Percentiles rank a stretch among this genome's conserved stretches.
These are phyloP conservation scores for Apostichopus leukothele DNA, from an alignment of 53 echinoderm and acorn worm genomes.

Conservation along the genomic window DNA sequence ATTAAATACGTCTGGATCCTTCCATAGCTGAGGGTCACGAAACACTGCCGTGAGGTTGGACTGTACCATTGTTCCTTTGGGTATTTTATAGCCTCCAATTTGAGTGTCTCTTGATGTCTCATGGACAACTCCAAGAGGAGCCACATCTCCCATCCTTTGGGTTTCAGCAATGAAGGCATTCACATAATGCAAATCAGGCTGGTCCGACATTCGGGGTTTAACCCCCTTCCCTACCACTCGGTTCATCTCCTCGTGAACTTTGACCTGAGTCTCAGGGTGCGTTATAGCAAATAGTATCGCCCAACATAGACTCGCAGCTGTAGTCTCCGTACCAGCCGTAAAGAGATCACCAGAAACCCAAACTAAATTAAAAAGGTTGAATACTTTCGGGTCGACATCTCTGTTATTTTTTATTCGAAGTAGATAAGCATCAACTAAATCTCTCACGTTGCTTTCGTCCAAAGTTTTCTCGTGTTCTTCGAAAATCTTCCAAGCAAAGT, in stretches of 20 bases:
- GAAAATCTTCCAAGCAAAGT: conserved; percentile 45
- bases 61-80: conserved; percentile 59
- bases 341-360: conserved; percentile 58
- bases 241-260: conserved; percentile 67
- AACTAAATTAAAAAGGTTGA: conserved; percentile 49
- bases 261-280: conserved; percentile 58
- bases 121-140: conserved; percentile 63
- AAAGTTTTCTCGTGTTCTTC: conserved; percentile 49
- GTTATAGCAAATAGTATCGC: conserved; percentile 54
- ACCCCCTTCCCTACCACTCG: conserved; percentile 49
- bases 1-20: conserved; percentile 59
- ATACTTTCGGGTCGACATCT: conserved; percentile 28
- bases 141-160: conserved; percentile 56
- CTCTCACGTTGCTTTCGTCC: conserved; percentile 30
- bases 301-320: conserved; percentile 57
- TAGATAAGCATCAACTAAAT: conserved; percentile 42
- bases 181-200: conserved; percentile 56
- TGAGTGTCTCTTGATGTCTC: conserved; percentile 47
- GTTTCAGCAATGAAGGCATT: conserved; percentile 64
- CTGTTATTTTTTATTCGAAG: conserved; percentile 23
- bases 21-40: conserved; percentile 60
- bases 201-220: conserved; percentile 53
- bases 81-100: conserved; percentile 51
- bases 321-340: conserved; percentile 62
- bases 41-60: conserved; percentile 64